Evolutionary conservation across 2,888 invertebrate species (phyloP), one percentile per base, ranked within the genome.

Genomic region (Lithosia quadra): DNA sequence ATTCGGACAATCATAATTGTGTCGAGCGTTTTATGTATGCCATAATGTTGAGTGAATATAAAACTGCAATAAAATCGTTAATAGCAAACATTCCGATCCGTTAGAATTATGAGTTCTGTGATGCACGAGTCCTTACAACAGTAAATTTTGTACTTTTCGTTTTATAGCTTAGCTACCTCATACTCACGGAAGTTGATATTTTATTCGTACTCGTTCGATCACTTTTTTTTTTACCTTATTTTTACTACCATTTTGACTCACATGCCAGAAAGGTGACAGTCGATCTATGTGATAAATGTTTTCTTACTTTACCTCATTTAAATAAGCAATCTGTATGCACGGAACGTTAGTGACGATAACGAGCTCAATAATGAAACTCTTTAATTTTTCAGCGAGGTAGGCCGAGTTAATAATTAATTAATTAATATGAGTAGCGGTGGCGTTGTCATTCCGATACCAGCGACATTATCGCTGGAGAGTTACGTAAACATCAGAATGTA

Each of bases 401-500:
- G 87, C 88, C 87, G 88, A 88, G 90, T 90, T 90, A 85, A 90
- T 92, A 90, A 91, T 92, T 92, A 85, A 92, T 92, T 92, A 92
- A 94, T 94, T 92, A 93, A 92, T 91, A 90, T 90, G 91, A 87
- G 89, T 85, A 86, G 87, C 85, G 86, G 84, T 84, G 84, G 88
- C 85, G 82, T 84, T 91, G 91, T 91, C 91, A 90, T 89, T 88
- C 87, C 87, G 88, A 87, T 89, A 85, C 85, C 84, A 84, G 87
- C 86, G 91, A 94, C 93, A 94, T 92, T 92, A 92, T 92, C 89
- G 89, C 84, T 90, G 88, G 92, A 95, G 94, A 91, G 94, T 88
- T 90, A 88, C 88, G 94, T 92, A 93, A 94, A 94, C 92, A 94
- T 91, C 90, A 92, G 84, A 91, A 92, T 93, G 92, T 94, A 92